These are phyloP conservation scores for Digitonthophagus gazella DNA, from an alignment of 2,888 invertebrate genomes.

Conservation along the genomic window DNA sequence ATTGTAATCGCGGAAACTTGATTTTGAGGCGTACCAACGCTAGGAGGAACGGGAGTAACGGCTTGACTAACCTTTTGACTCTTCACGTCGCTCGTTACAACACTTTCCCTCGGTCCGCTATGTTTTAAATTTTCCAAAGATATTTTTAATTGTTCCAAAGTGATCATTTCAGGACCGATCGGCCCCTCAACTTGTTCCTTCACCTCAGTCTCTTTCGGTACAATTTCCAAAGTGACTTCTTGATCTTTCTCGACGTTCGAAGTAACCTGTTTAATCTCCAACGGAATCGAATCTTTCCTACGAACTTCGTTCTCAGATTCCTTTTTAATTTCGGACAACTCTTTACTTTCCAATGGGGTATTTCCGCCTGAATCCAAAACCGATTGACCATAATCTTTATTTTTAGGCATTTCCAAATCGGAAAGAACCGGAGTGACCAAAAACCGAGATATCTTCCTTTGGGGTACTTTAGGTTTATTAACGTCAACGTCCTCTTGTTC, in stretches of 20 bases:
- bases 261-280: conserved; percentile 39
- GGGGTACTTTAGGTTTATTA: conserved; percentile 44
- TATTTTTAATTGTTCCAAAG: conserved; percentile 58
- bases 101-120: conserved; percentile 32
- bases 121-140: conserved; percentile 57
- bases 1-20: conserved; percentile 25
- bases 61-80: conserved; percentile 26
- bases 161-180: conserved; percentile 54
- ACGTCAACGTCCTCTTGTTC: conserved; percentile 21
- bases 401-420: conserved; percentile 49
- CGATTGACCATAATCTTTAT: conserved; percentile 41
- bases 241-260: conserved; percentile 37
- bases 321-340: conserved; percentile 2
- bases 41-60: conserved; percentile 24
- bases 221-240: conserved; percentile 31
- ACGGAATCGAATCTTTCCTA: conserved; percentile 33
- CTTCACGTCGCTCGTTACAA: conserved; percentile 29
- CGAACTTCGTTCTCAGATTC: conserved; percentile 23
- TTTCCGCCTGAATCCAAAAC: conserved; percentile 19
- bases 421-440: conserved; percentile 78
- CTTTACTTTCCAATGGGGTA: background rate
- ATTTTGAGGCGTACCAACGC: conserved; percentile 25
- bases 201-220: conserved; percentile 32
- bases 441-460: conserved; percentile 77
- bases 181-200: conserved; percentile 41